These are phyloP conservation scores for Marcusenius ussheri DNA, from an alignment of 2,113 vertebrate species.

Conservation along the genomic window DNA sequence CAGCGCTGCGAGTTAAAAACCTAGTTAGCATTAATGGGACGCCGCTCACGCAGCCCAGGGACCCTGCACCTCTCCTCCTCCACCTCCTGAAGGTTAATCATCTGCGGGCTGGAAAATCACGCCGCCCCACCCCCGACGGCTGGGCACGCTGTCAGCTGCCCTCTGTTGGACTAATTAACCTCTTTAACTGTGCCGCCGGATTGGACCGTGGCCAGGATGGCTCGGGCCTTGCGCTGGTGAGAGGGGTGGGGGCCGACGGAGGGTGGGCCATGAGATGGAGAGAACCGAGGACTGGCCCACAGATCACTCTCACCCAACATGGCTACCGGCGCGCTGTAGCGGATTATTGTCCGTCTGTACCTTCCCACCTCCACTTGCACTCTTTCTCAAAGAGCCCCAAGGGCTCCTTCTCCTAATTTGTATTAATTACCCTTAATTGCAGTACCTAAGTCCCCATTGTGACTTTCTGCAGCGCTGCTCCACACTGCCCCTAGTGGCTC, in stretches of 20 bases:
- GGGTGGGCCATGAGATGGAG: background rate
- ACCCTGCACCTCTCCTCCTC: conserved; percentile 15
- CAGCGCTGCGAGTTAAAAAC: background rate
- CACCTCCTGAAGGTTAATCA: conserved; percentile 50
- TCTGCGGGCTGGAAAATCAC: conserved; percentile 38
- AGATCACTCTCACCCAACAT: background rate
- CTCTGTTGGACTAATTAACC: conserved; percentile 53
- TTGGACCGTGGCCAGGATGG: conserved; percentile 24
- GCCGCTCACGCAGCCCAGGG: background rate
- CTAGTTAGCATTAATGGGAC: background rate
- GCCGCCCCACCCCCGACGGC: conserved; percentile 22
- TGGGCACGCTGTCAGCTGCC: conserved; percentile 29
- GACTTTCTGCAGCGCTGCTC: conserved; percentile 7
- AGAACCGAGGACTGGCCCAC: background rate
- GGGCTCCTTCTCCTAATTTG: conserved; percentile 51
- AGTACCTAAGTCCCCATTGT: conserved; percentile 50
- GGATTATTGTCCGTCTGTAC: background rate
- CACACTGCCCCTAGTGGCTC: conserved; percentile 8
- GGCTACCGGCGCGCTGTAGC: background rate
- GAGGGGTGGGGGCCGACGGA: background rate
- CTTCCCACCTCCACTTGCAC: background rate
- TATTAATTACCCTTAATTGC: conserved; percentile 64
- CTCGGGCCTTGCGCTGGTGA: background rate
- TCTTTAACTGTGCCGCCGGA: conserved; percentile 23
- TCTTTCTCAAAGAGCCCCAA: conserved; percentile 8